These are phyloP conservation scores for Diabrotica balteata DNA, from an alignment of 2,888 invertebrate species.

Conservation along the genomic window DNA sequence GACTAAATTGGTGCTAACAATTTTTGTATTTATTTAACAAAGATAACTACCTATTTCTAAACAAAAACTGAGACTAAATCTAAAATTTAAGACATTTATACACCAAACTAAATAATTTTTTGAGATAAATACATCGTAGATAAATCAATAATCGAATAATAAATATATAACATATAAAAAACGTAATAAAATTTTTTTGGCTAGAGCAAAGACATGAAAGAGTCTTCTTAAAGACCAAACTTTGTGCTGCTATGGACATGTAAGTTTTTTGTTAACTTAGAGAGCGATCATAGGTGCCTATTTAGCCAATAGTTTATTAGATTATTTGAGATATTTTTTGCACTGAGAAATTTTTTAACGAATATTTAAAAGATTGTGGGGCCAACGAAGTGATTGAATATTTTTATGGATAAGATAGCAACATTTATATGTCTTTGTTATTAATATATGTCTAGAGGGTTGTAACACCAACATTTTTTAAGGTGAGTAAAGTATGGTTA, in stretches of 20 bases:
- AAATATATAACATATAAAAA: not conserved
- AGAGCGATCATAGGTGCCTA: constrained; percentile 22
- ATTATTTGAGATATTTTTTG: constrained; percentile 8
- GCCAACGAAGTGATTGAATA: constrained; percentile 20
- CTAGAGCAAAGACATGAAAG: constrained; percentile 1
- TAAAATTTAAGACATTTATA: constrained; percentile 7
- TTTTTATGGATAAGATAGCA: constrained; percentile 14
- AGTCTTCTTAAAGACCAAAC: constrained; percentile 9
- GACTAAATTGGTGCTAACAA: constrained; percentile 26
- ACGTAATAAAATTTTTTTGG: not conserved
- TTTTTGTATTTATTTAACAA: constrained; percentile 20
- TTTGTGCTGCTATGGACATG: constrained; percentile 26
- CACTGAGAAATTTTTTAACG: constrained; percentile 17
- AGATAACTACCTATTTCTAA: constrained; percentile 11
- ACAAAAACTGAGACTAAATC: constrained; percentile 21
- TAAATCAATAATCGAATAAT: constrained; percentile 10
- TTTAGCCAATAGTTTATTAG: constrained; percentile 14
- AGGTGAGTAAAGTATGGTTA: constrained; percentile 6
- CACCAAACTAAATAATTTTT: constrained; percentile 10
- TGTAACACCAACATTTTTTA: constrained; percentile 2
- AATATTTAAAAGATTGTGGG: constrained; percentile 17
- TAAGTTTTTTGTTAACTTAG: constrained; percentile 24
- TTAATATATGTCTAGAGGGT: constrained; percentile 5
- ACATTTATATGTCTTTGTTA: constrained; percentile 12
- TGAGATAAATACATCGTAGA: constrained; percentile 6